Evolutionary conservation across 2,888 invertebrate genomes (phyloP).

Genomic region (Drosophila barbarae): DNA sequence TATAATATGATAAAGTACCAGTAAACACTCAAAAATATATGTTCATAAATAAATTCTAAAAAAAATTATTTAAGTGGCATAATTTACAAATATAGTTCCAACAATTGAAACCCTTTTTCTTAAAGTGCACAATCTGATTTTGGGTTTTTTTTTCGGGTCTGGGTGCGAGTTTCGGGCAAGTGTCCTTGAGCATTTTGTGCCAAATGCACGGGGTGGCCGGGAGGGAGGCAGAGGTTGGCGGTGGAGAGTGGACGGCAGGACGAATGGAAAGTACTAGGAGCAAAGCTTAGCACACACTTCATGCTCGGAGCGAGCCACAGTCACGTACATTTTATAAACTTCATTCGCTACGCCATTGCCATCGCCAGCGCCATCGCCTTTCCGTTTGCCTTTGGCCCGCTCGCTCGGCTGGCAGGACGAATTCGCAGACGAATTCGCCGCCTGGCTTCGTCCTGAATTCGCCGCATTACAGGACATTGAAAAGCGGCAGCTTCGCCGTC

Average conservation of each 20-base stretch:
- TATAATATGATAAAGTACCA: too few species aligned
- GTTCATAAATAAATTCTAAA: background rate
- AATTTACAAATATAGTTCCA: too few species aligned
- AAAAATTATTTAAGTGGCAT: too few species aligned
- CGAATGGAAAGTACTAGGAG: conserved; percentile 30
- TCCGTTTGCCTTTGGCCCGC: background rate
- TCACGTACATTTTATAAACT: conserved; percentile 72
- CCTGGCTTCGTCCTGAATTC: conserved; percentile 8
- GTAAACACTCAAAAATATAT: too few species aligned
- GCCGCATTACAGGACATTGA: conserved; percentile 44
- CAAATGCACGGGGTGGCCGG: conserved; percentile 51
- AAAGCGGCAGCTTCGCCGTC: conserved; percentile 52
- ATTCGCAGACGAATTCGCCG: conserved; percentile 6
- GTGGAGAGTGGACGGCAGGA: conserved; percentile 9
- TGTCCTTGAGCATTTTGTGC: conserved; percentile 75
- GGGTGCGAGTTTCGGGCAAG: conserved; percentile 43
- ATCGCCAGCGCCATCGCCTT: background rate
- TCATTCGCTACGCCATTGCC: conserved; percentile 34
- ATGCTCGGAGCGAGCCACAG: conserved; percentile 62
- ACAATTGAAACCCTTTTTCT: background rate
- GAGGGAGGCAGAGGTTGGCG: background rate
- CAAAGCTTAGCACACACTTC: conserved; percentile 67
- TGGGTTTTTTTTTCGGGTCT: conserved; percentile 5
- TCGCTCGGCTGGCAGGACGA: conserved; percentile 7
- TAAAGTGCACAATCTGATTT: conserved; percentile 10